Evolutionary conservation across 2,888 invertebrate species (phyloP), one percentile per base, ranked within the genome.

Genomic region (Brenthis hecate): DNA sequence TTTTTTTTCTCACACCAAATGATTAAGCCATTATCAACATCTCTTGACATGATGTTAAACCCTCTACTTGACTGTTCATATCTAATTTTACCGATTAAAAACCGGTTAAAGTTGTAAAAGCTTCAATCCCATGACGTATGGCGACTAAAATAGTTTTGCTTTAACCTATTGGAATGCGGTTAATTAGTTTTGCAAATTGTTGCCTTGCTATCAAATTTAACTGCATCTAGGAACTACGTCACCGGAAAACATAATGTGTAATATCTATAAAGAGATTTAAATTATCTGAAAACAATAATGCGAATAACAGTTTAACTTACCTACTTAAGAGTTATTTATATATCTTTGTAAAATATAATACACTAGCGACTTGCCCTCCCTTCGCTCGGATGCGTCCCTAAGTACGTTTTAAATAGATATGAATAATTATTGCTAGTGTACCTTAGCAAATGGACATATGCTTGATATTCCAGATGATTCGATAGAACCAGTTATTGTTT

Each of bases 141-240:
- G 57, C n/a, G 54, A 72, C 72, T 66, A 71, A 74, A 72, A 75
- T 75, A 77, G 73, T 73, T 65, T 72, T 69, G 70, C 68, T 73
- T 72, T 73, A 72, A 72, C 68, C 66, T 60, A 69, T 72, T 48
- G 76, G 76, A 74, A 76, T 73, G 77, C 57, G 74, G 74, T 74
- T 76, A 75, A 76, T 76, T 76, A 75, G 70, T 74, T 76, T 60
- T 72, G 74, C 73, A 75, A 77, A 77, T 76, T 70, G 71, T 72
- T 70, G 57, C 65, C 72, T 72, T 70, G 62, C 65, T 73, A 74
- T 72, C 65, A 69, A 63, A 65, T 70, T 71, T 70, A 67, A 62
- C 73, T 72, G 65, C 70, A 73, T 69, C 65, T 68, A 66, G 56
- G 54, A 14, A 56, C 36, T 66, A 66, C 57, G 65, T 67, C 61